These are phyloP conservation scores for Octonoba sinensis DNA, from an alignment of 2,888 invertebrate species.

Conservation along the genomic window DNA sequence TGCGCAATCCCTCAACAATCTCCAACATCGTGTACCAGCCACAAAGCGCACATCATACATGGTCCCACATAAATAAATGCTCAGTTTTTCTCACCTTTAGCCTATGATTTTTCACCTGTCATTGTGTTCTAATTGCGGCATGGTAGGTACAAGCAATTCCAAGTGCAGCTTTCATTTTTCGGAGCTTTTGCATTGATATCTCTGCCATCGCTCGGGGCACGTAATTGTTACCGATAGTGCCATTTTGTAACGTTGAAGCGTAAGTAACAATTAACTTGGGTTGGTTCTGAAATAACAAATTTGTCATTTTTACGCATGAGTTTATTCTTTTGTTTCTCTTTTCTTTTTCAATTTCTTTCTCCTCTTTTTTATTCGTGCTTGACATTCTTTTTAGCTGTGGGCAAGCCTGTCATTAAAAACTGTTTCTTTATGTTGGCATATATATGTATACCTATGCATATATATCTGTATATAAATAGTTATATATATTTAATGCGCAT, in stretches of 20 bases:
- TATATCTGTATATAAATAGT: too few relatives aligned
- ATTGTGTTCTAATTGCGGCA: conserved; percentile 7
- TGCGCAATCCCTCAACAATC: too few relatives aligned
- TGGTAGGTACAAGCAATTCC: not conserved
- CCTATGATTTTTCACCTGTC: conserved; percentile 50
- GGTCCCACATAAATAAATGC: conserved; percentile 29
- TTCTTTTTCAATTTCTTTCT: too few relatives aligned
- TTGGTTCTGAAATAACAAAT: not conserved
- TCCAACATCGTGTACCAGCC: too few relatives aligned
- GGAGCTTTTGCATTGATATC: conserved; percentile 8
- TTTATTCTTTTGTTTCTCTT: not conserved
- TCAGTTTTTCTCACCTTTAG: conserved; percentile 15
- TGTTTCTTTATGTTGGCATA: too few relatives aligned
- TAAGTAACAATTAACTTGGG: conserved; percentile 26
- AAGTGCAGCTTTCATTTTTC: conserved; percentile 13
- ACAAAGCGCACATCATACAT: too few relatives aligned
- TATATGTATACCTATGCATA: too few relatives aligned
- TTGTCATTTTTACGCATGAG: conserved; percentile 28
- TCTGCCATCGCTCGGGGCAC: conserved; percentile 15
- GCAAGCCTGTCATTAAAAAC: too few relatives aligned
- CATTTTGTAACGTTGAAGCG: conserved; percentile 18
- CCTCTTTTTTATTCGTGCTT: too few relatives aligned
- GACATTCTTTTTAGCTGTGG: too few relatives aligned
- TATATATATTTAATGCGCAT: too few relatives aligned
- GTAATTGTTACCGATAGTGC: conserved; percentile 50